A percentile compares a stretch with the other conserved stretches of the same genome.
Conservation (phyloP, 2,113 vertebrate genomes). For the Saimiri boliviensis region DNA sequence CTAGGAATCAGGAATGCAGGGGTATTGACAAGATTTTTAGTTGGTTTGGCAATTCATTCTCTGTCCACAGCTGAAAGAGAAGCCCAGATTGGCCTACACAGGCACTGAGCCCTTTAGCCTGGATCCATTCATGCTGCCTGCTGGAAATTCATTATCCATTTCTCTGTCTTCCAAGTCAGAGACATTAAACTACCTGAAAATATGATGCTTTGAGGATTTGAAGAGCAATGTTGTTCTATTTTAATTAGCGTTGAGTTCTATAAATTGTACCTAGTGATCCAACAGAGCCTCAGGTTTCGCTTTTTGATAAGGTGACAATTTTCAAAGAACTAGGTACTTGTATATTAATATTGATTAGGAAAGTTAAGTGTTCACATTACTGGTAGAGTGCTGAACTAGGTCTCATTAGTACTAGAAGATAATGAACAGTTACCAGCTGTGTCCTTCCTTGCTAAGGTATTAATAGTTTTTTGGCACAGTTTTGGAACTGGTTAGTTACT, state of each 20-base stretch:
- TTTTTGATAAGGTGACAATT: neutral
- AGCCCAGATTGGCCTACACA: rapidly evolving
- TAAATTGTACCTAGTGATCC: neutral
- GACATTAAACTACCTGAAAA: neutral
- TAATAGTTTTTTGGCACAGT: neutral
- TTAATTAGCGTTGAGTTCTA: neutral
- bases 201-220: neutral
- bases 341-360: neutral
- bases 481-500: neutral
- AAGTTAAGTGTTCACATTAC: neutral
- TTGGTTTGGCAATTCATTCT: neutral
- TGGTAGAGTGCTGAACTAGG: neutral
- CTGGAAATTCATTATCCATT: neutral
- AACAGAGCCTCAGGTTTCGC: neutral
- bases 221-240: neutral
- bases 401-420: neutral
- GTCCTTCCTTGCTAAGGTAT: neutral
- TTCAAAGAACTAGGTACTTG: neutral
- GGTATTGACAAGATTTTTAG: neutral
- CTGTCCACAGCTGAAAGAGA: neutral
- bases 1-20: neutral
- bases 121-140: neutral
- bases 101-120: neutral
- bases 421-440: neutral
- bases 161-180: neutral